These are phyloP conservation scores for Acrobasis suavella DNA, from an alignment of 2,888 invertebrate species.

Conservation along the genomic window DNA sequence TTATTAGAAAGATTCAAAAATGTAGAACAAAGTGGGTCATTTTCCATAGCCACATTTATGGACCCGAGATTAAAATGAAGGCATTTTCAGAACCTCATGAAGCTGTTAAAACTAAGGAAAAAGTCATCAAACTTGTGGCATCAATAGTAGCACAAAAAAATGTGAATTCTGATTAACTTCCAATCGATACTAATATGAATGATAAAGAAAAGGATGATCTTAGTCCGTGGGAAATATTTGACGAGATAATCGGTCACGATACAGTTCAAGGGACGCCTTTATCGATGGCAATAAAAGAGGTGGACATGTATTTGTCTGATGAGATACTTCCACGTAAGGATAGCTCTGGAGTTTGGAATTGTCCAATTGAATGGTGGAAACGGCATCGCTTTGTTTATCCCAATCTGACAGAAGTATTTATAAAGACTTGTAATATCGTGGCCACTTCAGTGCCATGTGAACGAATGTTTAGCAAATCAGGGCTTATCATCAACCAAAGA, in stretches of 20 bases:
- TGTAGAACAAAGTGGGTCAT: conserved; percentile 33
- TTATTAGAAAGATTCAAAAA: conserved; percentile 28
- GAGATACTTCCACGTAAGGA: conserved; percentile 30
- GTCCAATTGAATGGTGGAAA: conserved; percentile 34
- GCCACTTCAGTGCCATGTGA: conserved; percentile 33
- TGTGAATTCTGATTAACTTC: not conserved
- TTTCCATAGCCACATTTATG: conserved; percentile 34
- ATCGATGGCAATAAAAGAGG: conserved; percentile 33
- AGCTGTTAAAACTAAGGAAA: conserved; percentile 30
- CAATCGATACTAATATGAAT: not conserved
- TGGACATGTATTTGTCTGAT: conserved; percentile 31
- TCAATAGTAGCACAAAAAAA: conserved; percentile 24
- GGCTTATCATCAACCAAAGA: conserved; percentile 28
- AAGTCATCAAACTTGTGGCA: conserved; percentile 25
- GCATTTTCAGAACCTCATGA: conserved; percentile 23
- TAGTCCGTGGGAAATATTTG: conserved; percentile 31
- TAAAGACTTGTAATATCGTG: conserved; percentile 27
- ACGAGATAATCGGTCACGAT: conserved; percentile 24
- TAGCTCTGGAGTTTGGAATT: conserved; percentile 26
- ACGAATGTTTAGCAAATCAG: conserved; percentile 31
- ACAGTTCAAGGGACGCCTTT: conserved; percentile 29
- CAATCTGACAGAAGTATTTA: conserved; percentile 28
- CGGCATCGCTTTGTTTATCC: conserved; percentile 31
- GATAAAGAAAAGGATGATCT: conserved; percentile 26
- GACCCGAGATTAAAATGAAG: conserved; percentile 24